These are phyloP conservation scores for Brachyptera putata DNA, from an alignment of 2,888 invertebrate genomes.

Conservation along the genomic window DNA sequence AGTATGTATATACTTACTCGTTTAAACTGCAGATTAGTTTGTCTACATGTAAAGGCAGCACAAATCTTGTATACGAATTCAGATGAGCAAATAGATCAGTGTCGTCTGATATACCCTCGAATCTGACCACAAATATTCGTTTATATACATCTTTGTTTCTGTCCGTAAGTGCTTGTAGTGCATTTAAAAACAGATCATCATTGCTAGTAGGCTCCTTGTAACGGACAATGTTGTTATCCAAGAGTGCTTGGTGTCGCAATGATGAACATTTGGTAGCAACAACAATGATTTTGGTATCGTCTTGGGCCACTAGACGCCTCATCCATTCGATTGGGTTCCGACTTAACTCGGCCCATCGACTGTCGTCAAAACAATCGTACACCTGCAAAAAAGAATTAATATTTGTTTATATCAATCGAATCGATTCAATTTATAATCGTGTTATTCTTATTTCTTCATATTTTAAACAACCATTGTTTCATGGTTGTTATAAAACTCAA, in stretches of 20 bases:
- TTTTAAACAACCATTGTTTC: no score
- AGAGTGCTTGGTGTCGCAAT: conserved; percentile 26
- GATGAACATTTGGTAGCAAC: conserved; percentile 34
- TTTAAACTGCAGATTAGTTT: no score
- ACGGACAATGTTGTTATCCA: conserved; percentile 1
- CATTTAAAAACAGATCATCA: conserved; percentile 30
- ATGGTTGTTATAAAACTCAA: no score
- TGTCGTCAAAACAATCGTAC: conserved; percentile 37
- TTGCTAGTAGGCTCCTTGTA: conserved; percentile 30
- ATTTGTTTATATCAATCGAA: no score
- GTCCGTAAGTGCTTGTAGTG: conserved; percentile 27
- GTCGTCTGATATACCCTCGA: conserved; percentile 25
- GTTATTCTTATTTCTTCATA: neutral
- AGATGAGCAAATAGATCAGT: conserved; percentile 16
- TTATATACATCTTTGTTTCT: conserved; percentile 4
- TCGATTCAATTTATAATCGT: no score
- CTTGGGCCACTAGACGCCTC: conserved; percentile 29
- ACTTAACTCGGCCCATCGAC: conserved; percentile 32
- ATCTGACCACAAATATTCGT: conserved; percentile 28
- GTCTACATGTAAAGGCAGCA: conserved; percentile 21
- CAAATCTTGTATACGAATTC: conserved; percentile 25
- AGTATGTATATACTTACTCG: no score
- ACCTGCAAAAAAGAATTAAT: conserved; percentile 35
- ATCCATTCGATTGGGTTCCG: conserved; percentile 35
- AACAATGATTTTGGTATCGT: conserved; percentile 33